Evolutionary conservation across 2,797 vertebrate species (phyloP).

Genomic region (Gephyroberyx darwinii): DNA sequence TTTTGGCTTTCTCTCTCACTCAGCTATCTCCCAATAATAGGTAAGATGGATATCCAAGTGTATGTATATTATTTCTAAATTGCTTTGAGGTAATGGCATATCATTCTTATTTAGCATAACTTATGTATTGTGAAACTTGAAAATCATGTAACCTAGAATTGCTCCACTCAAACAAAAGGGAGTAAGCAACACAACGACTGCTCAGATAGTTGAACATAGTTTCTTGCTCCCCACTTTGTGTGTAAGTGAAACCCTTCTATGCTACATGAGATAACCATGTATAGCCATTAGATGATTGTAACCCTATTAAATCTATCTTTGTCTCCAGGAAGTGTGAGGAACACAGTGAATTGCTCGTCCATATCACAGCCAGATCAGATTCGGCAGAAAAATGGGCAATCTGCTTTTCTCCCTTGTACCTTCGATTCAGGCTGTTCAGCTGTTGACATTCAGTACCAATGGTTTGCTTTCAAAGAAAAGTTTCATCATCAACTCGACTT

Average conservation of each 20-base stretch:
- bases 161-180: background rate
- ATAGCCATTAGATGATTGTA: background rate
- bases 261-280: background rate
- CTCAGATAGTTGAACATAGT: background rate
- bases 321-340: constrained; percentile 40
- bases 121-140: too few species aligned
- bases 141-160: too few species aligned
- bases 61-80: background rate
- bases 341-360: background rate
- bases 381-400: constrained; percentile 6
- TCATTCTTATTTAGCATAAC: too few species aligned
- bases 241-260: background rate
- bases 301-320: background rate
- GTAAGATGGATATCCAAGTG: constrained; percentile 46
- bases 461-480: constrained; percentile 68
- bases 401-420: constrained; percentile 52
- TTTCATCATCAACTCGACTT: constrained; percentile 18
- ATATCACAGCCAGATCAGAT: constrained; percentile 47
- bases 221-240: too few species aligned
- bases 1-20: constrained; percentile 60
- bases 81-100: background rate
- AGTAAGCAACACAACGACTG: background rate
- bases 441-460: background rate
- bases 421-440: background rate
- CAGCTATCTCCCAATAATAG: constrained; percentile 33